Percentiles rank a stretch among this genome's conserved stretches.
Conservation (phyloP, 1,140 invertebrate genomes). For the Penaeus vannamei region DNA sequence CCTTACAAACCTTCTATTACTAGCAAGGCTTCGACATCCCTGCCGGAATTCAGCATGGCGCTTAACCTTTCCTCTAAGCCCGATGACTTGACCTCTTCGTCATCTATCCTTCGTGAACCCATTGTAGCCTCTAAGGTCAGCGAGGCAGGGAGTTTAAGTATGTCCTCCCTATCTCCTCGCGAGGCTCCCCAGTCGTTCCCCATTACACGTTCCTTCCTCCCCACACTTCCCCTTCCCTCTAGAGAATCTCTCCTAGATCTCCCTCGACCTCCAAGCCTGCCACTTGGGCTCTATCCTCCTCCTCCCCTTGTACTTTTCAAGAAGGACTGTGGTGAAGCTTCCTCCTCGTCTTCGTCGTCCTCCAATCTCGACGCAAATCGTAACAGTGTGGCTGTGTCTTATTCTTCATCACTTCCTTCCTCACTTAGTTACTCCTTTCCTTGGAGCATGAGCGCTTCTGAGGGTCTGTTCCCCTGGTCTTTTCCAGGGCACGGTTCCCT, state of each 20-base stretch:
- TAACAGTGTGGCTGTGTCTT: slow-evolving; percentile 74
- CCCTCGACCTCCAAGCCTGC: slow-evolving; percentile 77
- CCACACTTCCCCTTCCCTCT: slow-evolving; percentile 48
- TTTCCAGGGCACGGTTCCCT: slow-evolving; percentile 60
- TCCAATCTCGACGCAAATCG: slow-evolving; percentile 71
- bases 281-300: slow-evolving; percentile 69
- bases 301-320: slow-evolving; percentile 68
- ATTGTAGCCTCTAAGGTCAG: slow-evolving; percentile 60
- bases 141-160: slow-evolving; percentile 51
- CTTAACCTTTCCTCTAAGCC: slow-evolving; percentile 69
- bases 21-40: not conserved
- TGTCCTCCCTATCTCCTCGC: slow-evolving; percentile 70
- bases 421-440: slow-evolving; percentile 74
- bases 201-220: slow-evolving; percentile 71
- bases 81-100: slow-evolving; percentile 79
- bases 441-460: slow-evolving; percentile 74
- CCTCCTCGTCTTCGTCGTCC: slow-evolving; percentile 43
- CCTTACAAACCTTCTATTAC: slow-evolving; percentile 10
- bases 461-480: slow-evolving; percentile 69
- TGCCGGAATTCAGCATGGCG: slow-evolving; percentile 51
- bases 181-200: slow-evolving; percentile 75
- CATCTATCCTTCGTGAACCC: slow-evolving; percentile 73
- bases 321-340: slow-evolving; percentile 70
- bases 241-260: slow-evolving; percentile 69
- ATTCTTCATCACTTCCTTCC: slow-evolving; percentile 78